Conservation (phyloP, 2,113 vertebrate species). For the Crotalus helleri region DNA sequence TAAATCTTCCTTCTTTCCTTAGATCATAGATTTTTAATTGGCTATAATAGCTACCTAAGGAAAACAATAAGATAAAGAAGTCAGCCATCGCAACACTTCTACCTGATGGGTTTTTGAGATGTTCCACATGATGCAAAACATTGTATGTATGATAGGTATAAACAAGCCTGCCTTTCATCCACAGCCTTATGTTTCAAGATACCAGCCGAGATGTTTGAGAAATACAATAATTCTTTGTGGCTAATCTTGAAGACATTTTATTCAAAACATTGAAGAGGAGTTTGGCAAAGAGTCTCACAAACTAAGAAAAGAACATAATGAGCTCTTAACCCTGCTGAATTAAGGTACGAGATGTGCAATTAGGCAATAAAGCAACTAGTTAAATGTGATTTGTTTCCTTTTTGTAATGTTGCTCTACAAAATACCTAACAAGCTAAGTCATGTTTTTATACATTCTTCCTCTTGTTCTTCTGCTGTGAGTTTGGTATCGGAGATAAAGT, state of each 20-base stretch:
- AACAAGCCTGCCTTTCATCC: conserved; percentile 40
- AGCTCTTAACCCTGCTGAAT: conserved; percentile 58
- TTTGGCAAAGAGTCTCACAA: conserved; percentile 47
- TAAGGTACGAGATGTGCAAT: conserved; percentile 33
- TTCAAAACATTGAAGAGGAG: conserved; percentile 37
- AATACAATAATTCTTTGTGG: conserved; percentile 39
- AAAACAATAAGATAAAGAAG: background rate
- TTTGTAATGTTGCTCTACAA: conserved; percentile 41
- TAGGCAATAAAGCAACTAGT: conserved; percentile 46
- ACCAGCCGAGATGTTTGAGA: conserved; percentile 47
- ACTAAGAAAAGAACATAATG: conserved; percentile 57
- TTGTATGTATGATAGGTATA: conserved; percentile 16
- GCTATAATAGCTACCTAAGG: conserved; percentile 1
- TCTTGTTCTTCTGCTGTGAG: background rate
- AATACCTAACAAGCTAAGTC: conserved; percentile 23
- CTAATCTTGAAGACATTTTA: conserved; percentile 55
- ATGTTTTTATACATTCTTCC: conserved; percentile 40
- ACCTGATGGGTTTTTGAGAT: conserved; percentile 35
- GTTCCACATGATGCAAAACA: conserved; percentile 35
- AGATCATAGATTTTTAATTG: background rate
- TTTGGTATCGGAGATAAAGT: background rate
- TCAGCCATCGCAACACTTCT: conserved; percentile 1
- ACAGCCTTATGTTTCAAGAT: conserved; percentile 44
- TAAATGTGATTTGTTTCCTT: conserved; percentile 46
- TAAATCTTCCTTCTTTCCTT: background rate